Evolutionary conservation across 2,797 vertebrate species (phyloP), one percentile per base, ranked within the genome.

Genomic region (Alauda arvensis): DNA sequence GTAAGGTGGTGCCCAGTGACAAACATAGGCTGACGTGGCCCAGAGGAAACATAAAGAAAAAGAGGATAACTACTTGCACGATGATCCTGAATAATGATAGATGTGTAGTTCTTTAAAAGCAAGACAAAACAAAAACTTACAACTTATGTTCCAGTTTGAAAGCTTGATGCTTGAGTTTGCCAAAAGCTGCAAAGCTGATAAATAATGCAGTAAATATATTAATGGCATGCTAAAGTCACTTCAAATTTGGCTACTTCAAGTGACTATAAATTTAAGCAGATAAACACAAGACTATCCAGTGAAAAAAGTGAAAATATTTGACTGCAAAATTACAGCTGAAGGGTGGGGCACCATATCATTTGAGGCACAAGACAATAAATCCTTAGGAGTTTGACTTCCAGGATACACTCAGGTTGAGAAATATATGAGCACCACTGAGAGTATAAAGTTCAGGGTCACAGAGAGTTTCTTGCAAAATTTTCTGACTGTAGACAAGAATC

Each of bases 231-330:
- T 19, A 45, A 90, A 86, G 9, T n/a, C 17, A 77, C 3, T 23
- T 91, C 89, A 85, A 51, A 5, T 87, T 49, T 43, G 42, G 87
- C 89, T 53, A 33, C 79, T 90, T 87, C 45, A 60, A 84, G 46
- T 79, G 62, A 72, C 77, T 79, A 76, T 95, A 91, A 94, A 92
- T 93, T 74, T 91, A 88, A 94, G 63, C 55, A 84, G 71, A 94
- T 87, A 86, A 88, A 91, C 66, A 85, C 26, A 90, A 91, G 82
- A 82, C 53, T 87, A 56, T 87, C 42, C 81, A 77, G 80, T 63
- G 76, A 86, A 85, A 82, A 46, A 93, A 95, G 81, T 52, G 5
- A 88, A 91, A 91, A 42, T 60, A 90, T 91, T 75, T 87, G 61
- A 84, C 84, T 88, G 78, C 57, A 57, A 45, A 74, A 81, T 53